Percentiles rank a stretch among this genome's conserved stretches.
These are phyloP conservation scores for Heliopora coerulea DNA, from an alignment of 92 coral and sea anemone species.

Conservation along the genomic window DNA sequence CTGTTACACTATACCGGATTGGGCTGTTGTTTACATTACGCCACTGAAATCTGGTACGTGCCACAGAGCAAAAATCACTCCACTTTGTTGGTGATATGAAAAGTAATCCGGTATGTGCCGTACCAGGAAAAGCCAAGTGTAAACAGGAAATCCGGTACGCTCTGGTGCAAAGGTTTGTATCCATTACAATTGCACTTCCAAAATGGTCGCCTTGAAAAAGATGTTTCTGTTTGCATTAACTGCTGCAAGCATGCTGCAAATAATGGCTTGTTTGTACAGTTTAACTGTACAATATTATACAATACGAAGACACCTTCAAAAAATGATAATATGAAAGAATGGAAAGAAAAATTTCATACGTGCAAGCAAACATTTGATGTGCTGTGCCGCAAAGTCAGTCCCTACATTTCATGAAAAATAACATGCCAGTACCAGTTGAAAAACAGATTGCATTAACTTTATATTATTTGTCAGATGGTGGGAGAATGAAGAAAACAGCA, in stretches of 20 bases:
- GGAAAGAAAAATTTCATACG: conserved; percentile 60
- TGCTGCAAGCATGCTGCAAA: conserved; percentile 26
- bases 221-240: background rate
- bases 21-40: conserved; percentile 42
- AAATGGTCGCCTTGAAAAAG: conserved; percentile 23
- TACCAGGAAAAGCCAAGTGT: too few relatives aligned
- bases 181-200: background rate
- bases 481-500: conserved; percentile 15
- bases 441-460: conserved; percentile 16
- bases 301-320: background rate
- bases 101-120: conserved; percentile 49
- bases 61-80: conserved; percentile 42
- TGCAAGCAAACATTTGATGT: conserved; percentile 31
- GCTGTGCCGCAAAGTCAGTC: background rate
- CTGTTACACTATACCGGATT: conserved; percentile 47
- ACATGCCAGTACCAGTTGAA: background rate
- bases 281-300: background rate
- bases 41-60: conserved; percentile 41
- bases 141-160: conserved; percentile 34
- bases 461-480: conserved; percentile 24
- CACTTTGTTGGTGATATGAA: conserved; percentile 51
- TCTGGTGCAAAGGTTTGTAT: conserved; percentile 31
- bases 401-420: background rate
- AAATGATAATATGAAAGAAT: conserved; percentile 27
- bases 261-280: conserved; percentile 4